These are phyloP conservation scores for Atta texana DNA, from an alignment of 1,140 invertebrate species.

Conservation along the genomic window DNA sequence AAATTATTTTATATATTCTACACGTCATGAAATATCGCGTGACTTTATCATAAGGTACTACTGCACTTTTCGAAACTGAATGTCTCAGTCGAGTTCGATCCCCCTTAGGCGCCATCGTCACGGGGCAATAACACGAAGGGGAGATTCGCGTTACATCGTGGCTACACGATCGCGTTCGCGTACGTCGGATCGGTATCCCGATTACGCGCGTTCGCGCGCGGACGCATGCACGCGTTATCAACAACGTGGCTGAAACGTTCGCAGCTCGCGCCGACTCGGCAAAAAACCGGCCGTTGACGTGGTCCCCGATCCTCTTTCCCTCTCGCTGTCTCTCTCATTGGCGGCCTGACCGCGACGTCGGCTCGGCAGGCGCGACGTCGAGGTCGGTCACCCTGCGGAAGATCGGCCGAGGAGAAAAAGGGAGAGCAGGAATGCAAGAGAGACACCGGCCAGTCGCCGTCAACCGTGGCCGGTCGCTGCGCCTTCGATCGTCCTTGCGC, in stretches of 20 bases:
- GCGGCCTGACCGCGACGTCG: too few species aligned
- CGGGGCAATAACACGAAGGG: conserved; percentile 10
- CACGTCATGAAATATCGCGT: background rate
- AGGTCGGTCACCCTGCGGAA: conserved; percentile 41
- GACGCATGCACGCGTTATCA: conserved; percentile 30
- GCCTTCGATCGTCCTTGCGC: conserved; percentile 66
- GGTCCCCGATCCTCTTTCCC: conserved; percentile 19
- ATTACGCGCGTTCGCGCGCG: conserved; percentile 6
- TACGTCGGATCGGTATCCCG: conserved; percentile 53
- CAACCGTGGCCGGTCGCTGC: conserved; percentile 51
- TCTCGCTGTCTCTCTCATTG: too few species aligned
- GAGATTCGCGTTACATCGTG: conserved; percentile 24
- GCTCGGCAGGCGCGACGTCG: too few species aligned
- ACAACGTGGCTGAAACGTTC: conserved; percentile 53
- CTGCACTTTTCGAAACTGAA: conserved; percentile 7
- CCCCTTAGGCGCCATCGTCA: background rate
- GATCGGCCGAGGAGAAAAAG: conserved; percentile 64
- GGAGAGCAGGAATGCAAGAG: conserved; percentile 66
- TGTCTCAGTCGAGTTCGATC: background rate
- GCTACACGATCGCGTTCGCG: conserved; percentile 67
- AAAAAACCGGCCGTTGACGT: conserved; percentile 61
- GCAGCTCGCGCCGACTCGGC: conserved; percentile 56
- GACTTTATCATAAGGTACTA: background rate
- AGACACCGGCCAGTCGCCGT: conserved; percentile 68
- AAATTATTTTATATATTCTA: conserved; percentile 1